phyloP scores from a whole-genome alignment of 53 echinoderm and acorn worm species.

The Crossaster papposus region DNA sequence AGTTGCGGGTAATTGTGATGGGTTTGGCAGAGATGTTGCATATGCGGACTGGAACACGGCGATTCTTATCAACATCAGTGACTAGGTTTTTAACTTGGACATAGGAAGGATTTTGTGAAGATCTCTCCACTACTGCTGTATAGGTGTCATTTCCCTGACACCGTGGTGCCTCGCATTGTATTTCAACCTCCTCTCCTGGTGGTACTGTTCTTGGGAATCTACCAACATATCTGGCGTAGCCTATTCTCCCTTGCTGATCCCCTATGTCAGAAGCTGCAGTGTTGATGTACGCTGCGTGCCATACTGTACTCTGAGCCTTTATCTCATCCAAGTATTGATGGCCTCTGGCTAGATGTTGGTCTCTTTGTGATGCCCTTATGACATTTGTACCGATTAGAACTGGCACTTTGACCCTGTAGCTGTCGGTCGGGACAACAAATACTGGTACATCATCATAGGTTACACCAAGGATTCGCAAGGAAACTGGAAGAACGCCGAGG shows the following conservation, averaged over 20 bases:
- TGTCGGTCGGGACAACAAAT: constrained; percentile 24
- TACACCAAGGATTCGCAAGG: not conserved
- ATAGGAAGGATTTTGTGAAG: not conserved
- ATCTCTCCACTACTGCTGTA: too few species aligned
- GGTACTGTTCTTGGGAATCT: not conserved
- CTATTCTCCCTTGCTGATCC: not conserved
- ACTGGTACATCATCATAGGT: not conserved
- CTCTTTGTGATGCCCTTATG: constrained; percentile 7
- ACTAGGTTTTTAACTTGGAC: not conserved
- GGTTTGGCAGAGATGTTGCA: constrained; percentile 41
- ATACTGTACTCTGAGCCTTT: not conserved
- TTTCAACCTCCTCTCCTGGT: constrained; percentile 6
- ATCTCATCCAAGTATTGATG: constrained; percentile 5
- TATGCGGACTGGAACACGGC: constrained; percentile 14
- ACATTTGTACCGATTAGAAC: constrained; percentile 47
- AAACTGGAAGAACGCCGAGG: constrained; percentile 16
- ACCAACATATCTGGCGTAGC: constrained; percentile 18
- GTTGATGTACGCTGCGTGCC: constrained; percentile 30
- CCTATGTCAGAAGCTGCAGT: not conserved
- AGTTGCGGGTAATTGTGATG: constrained; percentile 1
- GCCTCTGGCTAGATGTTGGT: constrained; percentile 21
- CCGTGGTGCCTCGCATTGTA: not conserved
- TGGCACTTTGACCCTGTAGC: constrained; percentile 14
- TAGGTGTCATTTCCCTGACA: not conserved
- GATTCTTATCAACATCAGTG: not conserved